phyloP scores from a whole-genome alignment of 2,888 invertebrate species.

The Cantharis rufa region DNA sequence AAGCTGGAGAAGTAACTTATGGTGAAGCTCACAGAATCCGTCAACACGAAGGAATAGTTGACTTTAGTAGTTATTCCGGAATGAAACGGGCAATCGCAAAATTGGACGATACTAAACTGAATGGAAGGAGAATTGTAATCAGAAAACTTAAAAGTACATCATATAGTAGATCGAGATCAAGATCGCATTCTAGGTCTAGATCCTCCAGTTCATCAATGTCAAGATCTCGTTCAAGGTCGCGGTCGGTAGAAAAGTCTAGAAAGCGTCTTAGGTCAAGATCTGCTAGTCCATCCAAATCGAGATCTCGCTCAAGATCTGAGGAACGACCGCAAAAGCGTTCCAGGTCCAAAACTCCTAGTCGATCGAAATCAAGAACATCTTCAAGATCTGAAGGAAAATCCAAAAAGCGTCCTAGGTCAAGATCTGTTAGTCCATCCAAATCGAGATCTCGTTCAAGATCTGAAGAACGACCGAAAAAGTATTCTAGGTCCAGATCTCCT shows the following conservation, averaged over 20 bases:
- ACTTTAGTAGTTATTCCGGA: constrained; percentile 93
- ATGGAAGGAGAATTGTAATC: constrained; percentile 89
- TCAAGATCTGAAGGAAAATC: too few species aligned
- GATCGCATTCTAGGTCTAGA: constrained; percentile 43
- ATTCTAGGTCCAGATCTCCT: too few species aligned
- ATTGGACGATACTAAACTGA: constrained; percentile 93
- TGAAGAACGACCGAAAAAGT: too few species aligned
- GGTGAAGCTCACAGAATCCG: constrained; percentile 97
- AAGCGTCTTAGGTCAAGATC: constrained; percentile 27
- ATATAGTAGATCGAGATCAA: constrained; percentile 54
- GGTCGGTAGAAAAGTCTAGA: too few species aligned
- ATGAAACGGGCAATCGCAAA: constrained; percentile 97
- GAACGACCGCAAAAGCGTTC: constrained; percentile 34
- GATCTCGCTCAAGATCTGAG: constrained; percentile 48
- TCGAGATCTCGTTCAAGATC: too few species aligned
- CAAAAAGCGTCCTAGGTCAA: too few species aligned
- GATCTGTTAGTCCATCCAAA: too few species aligned
- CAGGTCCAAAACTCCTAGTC: constrained; percentile 40
- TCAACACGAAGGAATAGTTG: constrained; percentile 94
- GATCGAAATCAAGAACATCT: neutral
- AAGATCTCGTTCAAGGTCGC: constrained; percentile 18
- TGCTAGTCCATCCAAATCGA: constrained; percentile 41
- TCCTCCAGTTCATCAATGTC: neutral
- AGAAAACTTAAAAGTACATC: constrained; percentile 78
- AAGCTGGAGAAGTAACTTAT: constrained; percentile 98